A percentile compares a stretch with the other conserved stretches of the same genome.
Conservation (phyloP, 2,888 invertebrate genomes). For the Ormyrus nitidulus region DNA sequence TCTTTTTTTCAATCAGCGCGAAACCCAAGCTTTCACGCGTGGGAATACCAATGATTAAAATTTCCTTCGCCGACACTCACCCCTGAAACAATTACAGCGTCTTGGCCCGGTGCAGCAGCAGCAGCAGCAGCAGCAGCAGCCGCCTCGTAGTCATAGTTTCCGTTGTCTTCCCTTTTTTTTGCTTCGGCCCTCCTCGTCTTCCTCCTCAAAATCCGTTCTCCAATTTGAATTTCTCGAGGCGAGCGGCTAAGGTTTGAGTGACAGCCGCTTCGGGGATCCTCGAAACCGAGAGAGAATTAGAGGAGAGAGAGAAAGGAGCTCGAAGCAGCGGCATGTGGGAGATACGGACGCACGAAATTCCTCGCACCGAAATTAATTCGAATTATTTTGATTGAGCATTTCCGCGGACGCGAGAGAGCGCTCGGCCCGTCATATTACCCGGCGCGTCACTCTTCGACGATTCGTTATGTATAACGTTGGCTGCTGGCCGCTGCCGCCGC, state of each 20-base stretch:
- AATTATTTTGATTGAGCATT: conserved; percentile 68
- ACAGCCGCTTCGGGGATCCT: conserved; percentile 37
- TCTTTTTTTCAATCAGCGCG: too few species aligned
- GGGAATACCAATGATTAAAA: conserved; percentile 26
- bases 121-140: not conserved
- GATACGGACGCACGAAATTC: conserved; percentile 24
- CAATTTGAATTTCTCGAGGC: conserved; percentile 46
- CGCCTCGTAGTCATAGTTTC: not conserved
- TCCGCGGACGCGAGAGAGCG: conserved; percentile 58
- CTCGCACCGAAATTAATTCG: conserved; percentile 64
- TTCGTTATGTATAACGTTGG: not conserved
- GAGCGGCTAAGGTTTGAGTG: conserved; percentile 37
- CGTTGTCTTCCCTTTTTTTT: not conserved
- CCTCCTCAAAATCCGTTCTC: conserved; percentile 36
- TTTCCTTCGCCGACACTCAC: not conserved
- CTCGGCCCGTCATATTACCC: conserved; percentile 58
- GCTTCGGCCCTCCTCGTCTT: not conserved
- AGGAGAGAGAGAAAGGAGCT: not conserved
- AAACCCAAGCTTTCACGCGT: not conserved
- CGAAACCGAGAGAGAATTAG: not conserved
- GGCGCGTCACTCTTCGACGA: conserved; percentile 55
- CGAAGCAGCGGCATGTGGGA: conserved; percentile 18
- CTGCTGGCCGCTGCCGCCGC: not conserved
- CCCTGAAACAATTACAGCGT: conserved; percentile 25
- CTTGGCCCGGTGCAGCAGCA: conserved; percentile 3